Evolutionary conservation across 2,113 vertebrate species (phyloP), one percentile per base, ranked within the genome.

Genomic region (Halcyon senegalensis): DNA sequence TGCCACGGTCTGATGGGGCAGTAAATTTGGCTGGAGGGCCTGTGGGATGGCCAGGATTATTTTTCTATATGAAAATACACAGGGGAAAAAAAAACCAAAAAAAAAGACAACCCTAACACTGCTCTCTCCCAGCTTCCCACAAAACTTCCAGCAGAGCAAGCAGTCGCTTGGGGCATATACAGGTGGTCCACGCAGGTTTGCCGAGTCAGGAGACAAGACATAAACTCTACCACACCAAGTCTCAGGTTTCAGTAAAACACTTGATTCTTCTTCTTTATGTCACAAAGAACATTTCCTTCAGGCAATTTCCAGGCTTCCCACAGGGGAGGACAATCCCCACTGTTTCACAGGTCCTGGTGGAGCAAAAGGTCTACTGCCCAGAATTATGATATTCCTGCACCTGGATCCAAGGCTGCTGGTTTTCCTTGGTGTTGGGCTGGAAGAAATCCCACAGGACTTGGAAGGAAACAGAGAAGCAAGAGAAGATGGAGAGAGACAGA

Each of bases 41-140:
- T 75, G 37, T 70, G 46, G 46, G 28, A 33, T 46, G 21, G 55
- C 21, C 43, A 75, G 28, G 10, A n/a, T 64, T 48, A 37, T 73
- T 69, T 90, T 82, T 44, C 37, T 48, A 4, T 21, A 25, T 25
- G 35, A 53, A 88, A 67, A 84, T n/a, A 31, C 53, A 35, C 1
- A 9, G 44, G 2, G 28, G 18, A 10, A 0, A 2, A 8, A 1
- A 0, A 68, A 48, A 10, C 21, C 21, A 48, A 8, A 50, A 50
- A 46, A 1, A 0, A 4, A 3, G 17, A 8, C 21, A 68, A 53
- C 12, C 7, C n/a, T 58, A 37, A 82, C 79, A 55, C 5, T 7
- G 33, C 5, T 10, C 2, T 82, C 24, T 84, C 18, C 13, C 16
- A 62, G 21, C 53, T 80, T 62, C 76, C 53, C 35, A 30, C 25